Evolutionary conservation across 2,888 invertebrate genomes (phyloP).

Genomic region (Drosophila ustulata): DNA sequence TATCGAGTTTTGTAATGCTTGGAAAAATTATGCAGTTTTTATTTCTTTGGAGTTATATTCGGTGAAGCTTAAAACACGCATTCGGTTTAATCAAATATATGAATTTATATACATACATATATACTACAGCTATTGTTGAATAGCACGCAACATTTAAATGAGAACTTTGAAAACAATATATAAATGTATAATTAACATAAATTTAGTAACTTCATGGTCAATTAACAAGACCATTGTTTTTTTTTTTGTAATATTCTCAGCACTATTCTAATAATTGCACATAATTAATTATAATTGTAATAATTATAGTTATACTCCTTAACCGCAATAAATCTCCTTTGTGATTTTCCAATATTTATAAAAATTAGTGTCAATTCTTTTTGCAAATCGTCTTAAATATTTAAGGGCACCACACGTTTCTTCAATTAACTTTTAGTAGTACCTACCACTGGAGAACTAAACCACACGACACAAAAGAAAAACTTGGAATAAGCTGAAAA

Average conservation of each 20-base stretch:
- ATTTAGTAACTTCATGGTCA: background rate
- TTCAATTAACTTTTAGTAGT: background rate
- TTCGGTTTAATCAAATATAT: constrained; percentile 6
- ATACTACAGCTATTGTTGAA: constrained; percentile 33
- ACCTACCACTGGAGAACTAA: constrained; percentile 54
- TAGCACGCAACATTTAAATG: constrained; percentile 40
- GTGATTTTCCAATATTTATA: background rate
- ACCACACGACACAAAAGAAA: constrained; percentile 56
- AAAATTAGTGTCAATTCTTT: background rate
- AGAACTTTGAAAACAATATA: constrained; percentile 18
- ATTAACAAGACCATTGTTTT: background rate
- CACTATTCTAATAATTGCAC: background rate
- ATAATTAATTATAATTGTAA: background rate
- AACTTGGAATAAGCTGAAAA: constrained; percentile 76
- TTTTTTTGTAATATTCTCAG: background rate
- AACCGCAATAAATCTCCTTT: background rate
- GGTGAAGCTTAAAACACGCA: constrained; percentile 56
- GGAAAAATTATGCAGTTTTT: constrained; percentile 30
- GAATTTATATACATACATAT: constrained; percentile 21
- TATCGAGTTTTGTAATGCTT: constrained; percentile 57
- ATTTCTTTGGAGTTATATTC: constrained; percentile 18
- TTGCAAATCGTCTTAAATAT: background rate
- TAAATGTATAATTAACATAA: constrained; percentile 12
- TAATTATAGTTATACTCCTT: background rate
- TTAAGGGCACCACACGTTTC: constrained; percentile 29